These are phyloP conservation scores for Ranitomeya imitator DNA, from an alignment of 2,113 vertebrate species.

Conservation along the genomic window DNA sequence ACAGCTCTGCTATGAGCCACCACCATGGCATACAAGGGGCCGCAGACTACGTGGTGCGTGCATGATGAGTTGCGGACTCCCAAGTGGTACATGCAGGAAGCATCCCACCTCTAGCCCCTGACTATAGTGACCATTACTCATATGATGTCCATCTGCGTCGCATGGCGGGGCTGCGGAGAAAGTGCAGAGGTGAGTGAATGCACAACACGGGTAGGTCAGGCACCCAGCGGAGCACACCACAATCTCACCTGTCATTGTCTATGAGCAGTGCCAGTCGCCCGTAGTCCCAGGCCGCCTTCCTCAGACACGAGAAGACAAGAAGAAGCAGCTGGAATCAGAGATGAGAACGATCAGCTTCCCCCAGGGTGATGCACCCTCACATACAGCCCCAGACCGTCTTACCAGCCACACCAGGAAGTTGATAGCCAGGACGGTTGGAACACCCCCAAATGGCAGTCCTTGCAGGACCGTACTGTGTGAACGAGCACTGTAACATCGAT, in stretches of 20 bases:
- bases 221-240: background rate
- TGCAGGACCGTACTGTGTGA: slow-evolving; percentile 87
- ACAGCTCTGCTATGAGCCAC: background rate
- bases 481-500: slow-evolving; percentile 81
- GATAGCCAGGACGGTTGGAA: slow-evolving; percentile 89
- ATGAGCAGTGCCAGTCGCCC: slow-evolving; percentile 92
- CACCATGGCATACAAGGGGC: background rate
- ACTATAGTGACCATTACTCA: slow-evolving; percentile 35
- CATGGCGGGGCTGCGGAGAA: slow-evolving; percentile 21
- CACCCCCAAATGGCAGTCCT: slow-evolving; percentile 88
- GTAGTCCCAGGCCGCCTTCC: slow-evolving; percentile 96
- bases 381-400: slow-evolving; percentile 16
- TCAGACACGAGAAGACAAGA: slow-evolving; percentile 91
- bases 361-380: background rate
- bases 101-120: background rate
- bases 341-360: background rate
- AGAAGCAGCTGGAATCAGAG: slow-evolving; percentile 77
- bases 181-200: slow-evolving; percentile 12
- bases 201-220: background rate
- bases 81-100: background rate
- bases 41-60: background rate
- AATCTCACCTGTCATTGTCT: slow-evolving; percentile 90
- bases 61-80: background rate
- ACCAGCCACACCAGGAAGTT: slow-evolving; percentile 92
- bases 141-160: slow-evolving; percentile 53